Evolutionary conservation across 2,797 vertebrate genomes (phyloP), one percentile per base, ranked within the genome.

Genomic region (Hemibagrus guttatus): DNA sequence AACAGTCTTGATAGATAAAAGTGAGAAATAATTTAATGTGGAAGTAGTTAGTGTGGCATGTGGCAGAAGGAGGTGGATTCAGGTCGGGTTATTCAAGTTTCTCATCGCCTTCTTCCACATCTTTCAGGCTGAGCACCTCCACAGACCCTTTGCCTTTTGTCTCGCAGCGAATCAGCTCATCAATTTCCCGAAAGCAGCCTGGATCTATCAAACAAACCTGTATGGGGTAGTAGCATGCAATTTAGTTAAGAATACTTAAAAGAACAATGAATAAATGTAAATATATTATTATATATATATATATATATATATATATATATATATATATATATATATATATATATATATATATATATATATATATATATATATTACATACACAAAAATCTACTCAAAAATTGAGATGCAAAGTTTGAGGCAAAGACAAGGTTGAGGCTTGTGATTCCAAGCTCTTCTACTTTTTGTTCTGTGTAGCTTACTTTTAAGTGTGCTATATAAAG

Each of bases 41-140:
- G 80, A 58, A 84, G 26, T 28, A 23, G 79, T 86, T 78, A 85
- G 56, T 86, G 83, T 6, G 84, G 68, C 11, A 13, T 74, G 75
- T 59, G 26, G 66, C 87, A 83, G 88, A 63, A 88, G 89, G 74
- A 72, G 31, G 75, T 26, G 31, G 81, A 28, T 74, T 66, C n/a
- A 68, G 16, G 39, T 8, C 0, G n/a, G 7, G 4, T 91, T 89
- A 95, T 90, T 99, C 97, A 1, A 99, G 91, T 42, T 96, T 98
- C 93, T 99, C 98, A 3, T 99, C 98, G 82, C 98, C 98, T 92
- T 99, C 98, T 91, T 99, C 98, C 92, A 99, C 97, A 0, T 99
- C 98, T 90, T 98, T 99, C 92, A 99, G 93, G 79, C 91, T 98
- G 87, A 99, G 95, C 28, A 99, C 97, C 92, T 99, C 98, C 92